Conservation (phyloP, 92 coral and sea anemone species). For the Paramuricea clavata region DNA sequence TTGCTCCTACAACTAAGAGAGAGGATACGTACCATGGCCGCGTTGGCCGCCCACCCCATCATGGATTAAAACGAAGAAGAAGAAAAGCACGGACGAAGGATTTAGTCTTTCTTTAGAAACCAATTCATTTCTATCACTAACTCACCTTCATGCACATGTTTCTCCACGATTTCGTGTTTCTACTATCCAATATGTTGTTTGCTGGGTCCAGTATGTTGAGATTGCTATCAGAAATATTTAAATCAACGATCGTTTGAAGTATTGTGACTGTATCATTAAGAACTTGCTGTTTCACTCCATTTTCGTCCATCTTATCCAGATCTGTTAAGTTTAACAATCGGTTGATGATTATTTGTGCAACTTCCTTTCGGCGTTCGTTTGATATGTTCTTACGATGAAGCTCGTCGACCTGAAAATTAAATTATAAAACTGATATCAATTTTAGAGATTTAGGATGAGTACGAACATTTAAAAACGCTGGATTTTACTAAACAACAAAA, state of each 20-base stretch:
- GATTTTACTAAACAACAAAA: too few species aligned
- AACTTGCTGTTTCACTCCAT: background rate
- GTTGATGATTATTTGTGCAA: background rate
- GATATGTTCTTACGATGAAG: background rate
- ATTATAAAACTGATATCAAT: background rate
- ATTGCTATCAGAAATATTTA: conserved; percentile 29
- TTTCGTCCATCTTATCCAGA: background rate
- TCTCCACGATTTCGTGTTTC: conserved; percentile 8
- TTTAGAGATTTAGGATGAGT: too few species aligned
- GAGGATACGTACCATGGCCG: too few species aligned
- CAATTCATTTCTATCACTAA: too few species aligned
- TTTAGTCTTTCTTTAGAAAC: too few species aligned
- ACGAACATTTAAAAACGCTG: too few species aligned
- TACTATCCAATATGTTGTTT: conserved; percentile 13
- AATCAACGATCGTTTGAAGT: conserved; percentile 10
- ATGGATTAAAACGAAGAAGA: background rate
- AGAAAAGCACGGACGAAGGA: background rate
- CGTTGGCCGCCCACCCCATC: too few species aligned
- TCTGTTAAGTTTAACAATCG: conserved; percentile 14
- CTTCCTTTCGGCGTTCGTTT: background rate
- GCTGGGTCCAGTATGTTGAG: conserved; percentile 5
- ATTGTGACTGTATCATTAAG: background rate
- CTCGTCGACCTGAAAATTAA: background rate
- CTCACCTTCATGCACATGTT: background rate
- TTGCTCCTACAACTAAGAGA: too few species aligned